Evolutionary conservation across 53 echinoderm and acorn worm species (phyloP).

Genomic region (Apostichopus leukothele): DNA sequence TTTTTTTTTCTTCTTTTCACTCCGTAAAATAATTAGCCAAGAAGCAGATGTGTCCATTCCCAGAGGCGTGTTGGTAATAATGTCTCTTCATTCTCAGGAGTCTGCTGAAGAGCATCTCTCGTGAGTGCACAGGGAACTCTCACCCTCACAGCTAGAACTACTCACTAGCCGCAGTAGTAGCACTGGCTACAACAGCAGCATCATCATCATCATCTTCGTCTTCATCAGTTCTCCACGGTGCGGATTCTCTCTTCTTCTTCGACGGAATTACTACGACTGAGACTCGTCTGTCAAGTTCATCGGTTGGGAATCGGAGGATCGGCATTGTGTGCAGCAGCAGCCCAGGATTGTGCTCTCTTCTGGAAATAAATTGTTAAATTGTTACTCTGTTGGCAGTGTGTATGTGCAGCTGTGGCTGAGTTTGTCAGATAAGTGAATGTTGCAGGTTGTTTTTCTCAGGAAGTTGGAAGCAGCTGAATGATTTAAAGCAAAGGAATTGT

Average conservation of each 20-base stretch:
- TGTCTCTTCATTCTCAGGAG: conserved; percentile 23
- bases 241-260: background rate
- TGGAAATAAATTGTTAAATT: conserved; percentile 45
- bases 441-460: conserved; percentile 41
- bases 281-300: conserved; percentile 39
- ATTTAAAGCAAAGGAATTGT: conserved; percentile 3
- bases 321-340: background rate
- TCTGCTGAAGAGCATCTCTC: conserved; percentile 17
- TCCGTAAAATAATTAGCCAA: conserved; percentile 44
- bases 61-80: conserved; percentile 45
- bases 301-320: background rate
- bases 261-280: background rate
- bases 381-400: conserved; percentile 34
- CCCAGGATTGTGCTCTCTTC: conserved; percentile 21
- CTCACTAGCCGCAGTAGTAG: background rate
- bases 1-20: conserved; percentile 6
- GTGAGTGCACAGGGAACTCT: conserved; percentile 8
- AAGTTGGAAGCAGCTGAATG: conserved; percentile 29
- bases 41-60: conserved; percentile 46
- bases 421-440: conserved; percentile 34
- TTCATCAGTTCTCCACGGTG: background rate
- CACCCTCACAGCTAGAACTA: conserved; percentile 17
- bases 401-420: conserved; percentile 39
- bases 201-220: background rate
- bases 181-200: background rate